Evolutionary conservation across 1,140 invertebrate genomes (phyloP).

Genomic region (Cecropterus lyciades): DNA sequence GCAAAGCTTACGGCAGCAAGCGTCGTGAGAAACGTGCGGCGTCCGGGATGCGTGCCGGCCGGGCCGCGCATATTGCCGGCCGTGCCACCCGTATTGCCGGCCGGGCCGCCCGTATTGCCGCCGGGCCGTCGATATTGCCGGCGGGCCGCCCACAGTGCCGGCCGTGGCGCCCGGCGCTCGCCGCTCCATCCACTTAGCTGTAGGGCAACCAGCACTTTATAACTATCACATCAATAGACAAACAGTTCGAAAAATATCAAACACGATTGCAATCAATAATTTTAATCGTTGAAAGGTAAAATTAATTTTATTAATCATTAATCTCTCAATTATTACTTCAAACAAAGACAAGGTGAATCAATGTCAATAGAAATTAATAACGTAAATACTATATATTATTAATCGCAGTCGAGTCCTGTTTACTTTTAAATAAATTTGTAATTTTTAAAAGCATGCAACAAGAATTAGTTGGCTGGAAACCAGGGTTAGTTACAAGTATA

Average conservation of each 20-base stretch:
- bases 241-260: constrained; percentile 17
- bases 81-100: constrained; percentile 22
- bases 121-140: no score
- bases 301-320: no score
- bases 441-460: background rate
- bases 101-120: constrained; percentile 35
- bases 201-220: constrained; percentile 8
- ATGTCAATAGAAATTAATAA: no score
- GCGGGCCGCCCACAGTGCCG: no score
- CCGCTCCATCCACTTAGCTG: constrained; percentile 11
- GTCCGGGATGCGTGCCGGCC: constrained; percentile 37
- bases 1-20: constrained; percentile 81
- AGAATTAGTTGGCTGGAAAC: constrained; percentile 9
- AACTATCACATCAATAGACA: constrained; percentile 7
- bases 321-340: no score
- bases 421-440: background rate
- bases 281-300: no score
- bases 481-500: background rate
- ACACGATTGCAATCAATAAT: no score
- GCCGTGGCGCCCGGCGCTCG: constrained; percentile 35
- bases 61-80: background rate
- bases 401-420: background rate
- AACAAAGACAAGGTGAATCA: no score
- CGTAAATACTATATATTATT: no score
- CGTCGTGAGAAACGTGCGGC: constrained; percentile 74